Base-by-base conservation (phyloP, 1,140 invertebrate species). In the Myzus persicae region DNA sequence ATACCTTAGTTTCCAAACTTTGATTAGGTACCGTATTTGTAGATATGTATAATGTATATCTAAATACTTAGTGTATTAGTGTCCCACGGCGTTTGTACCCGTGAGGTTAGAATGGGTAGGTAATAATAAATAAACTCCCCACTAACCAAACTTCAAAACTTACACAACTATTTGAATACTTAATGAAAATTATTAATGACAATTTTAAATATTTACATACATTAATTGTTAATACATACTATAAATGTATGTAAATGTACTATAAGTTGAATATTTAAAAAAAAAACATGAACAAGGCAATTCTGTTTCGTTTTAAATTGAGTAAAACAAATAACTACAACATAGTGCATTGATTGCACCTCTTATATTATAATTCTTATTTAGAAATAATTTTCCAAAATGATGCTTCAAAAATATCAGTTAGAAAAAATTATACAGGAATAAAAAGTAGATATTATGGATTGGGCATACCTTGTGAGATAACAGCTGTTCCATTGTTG, bases 121-220 rank as follows among this genome's bases (percentile, higher is more conserved):
- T 59, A 59, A 59, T 14, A 59, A 67, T 67, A 59, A 59, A n/a
- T n/a, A 44, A 44, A 67, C 59, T n/a, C 59, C n/a, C 31, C 11
- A n/a, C 59, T 67, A 67, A 67, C 59, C 59, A 76, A 76, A n/a
- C 59, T 76, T 76, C 14, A 76, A 76, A 76, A 76, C 59, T 76
- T 76, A 76, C 31, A n/a, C 59, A n/a, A 76, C n/a, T 18, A n/a
- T 76, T 76, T 76, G 31, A 76, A 76, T 76, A 76, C 31, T 18
- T n/a, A 76, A 76, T 76, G 31, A 67, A n/a, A 67, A 67, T 67
- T 67, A n/a, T 67, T n/a, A 67, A 67, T 18, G 9, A 1, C 18
- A 18, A 76, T 76, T 76, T 76, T n/a, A 76, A 76, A 76, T 5
- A 76, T 76, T n/a, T 76, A n/a, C 14, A n/a, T 76, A n/a, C 14